phyloP scores from a whole-genome alignment of 2,113 vertebrate genomes.

The Cathartes aura region DNA sequence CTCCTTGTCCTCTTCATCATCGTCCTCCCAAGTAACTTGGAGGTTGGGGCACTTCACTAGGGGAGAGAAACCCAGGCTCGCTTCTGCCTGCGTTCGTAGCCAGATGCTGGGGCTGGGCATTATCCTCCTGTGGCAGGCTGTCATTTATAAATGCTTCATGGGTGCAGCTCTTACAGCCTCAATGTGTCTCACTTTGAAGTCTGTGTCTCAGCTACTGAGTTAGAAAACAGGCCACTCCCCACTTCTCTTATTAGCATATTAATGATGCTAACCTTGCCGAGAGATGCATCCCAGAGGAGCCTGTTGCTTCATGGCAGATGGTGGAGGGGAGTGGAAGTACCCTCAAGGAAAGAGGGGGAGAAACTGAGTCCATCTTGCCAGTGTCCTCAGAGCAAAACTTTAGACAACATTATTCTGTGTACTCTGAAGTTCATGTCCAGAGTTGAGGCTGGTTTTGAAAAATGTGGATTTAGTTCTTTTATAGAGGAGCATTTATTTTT shows the following conservation, averaged over 20 bases:
- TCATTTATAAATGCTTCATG: neutral
- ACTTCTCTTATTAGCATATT: neutral
- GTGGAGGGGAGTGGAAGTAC: neutral
- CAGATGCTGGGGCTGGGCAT: neutral
- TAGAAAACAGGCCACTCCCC: neutral
- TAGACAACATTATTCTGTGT: neutral
- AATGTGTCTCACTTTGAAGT: neutral
- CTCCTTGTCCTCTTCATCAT: neutral
- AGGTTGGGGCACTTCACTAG: neutral
- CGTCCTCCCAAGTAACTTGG: neutral
- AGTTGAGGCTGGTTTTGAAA: neutral
- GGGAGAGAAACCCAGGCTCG: neutral
- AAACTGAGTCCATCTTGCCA: accelerated
- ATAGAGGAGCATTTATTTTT: neutral
- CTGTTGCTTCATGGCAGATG: neutral
- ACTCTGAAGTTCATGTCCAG: neutral
- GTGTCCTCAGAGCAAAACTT: neutral
- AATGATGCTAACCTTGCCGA: too few species aligned
- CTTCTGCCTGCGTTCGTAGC: neutral
- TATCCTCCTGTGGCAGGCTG: neutral
- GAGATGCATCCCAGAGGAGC: neutral
- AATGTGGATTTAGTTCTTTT: neutral
- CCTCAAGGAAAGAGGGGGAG: neutral
- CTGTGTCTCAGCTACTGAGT: neutral
- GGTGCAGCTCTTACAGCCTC: neutral